Conservation (phyloP, 1,140 invertebrate genomes). For the Pseudomyrmex dendroicus region DNA sequence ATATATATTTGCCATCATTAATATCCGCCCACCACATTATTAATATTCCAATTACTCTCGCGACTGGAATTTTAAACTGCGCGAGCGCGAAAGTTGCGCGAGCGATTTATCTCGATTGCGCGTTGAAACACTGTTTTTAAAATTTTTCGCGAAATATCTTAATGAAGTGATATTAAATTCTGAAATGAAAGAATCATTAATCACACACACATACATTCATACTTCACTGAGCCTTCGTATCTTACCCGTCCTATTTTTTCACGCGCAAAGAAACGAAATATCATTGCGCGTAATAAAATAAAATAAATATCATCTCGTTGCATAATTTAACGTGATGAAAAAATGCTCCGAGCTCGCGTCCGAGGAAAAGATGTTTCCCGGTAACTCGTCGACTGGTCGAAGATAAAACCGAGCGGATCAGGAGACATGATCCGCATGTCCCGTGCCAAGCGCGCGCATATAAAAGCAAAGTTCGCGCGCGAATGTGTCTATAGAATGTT, state of each 20-base stretch:
- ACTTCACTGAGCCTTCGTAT: slow-evolving; percentile 24
- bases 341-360: slow-evolving; percentile 21
- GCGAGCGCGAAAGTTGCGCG: background rate
- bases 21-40: slow-evolving; percentile 4
- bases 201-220: background rate
- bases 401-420: slow-evolving; percentile 38
- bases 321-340: slow-evolving; percentile 27
- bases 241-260: background rate
- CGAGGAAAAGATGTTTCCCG: slow-evolving; percentile 22
- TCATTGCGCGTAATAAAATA: background rate
- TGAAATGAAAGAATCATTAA: slow-evolving; percentile 24
- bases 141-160: slow-evolving; percentile 21
- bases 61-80: slow-evolving; percentile 1
- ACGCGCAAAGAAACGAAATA: slow-evolving; percentile 16
- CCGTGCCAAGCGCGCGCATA: no score
- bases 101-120: background rate
- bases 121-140: slow-evolving; percentile 12
- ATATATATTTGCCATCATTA: background rate
- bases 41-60: slow-evolving; percentile 4
- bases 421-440: no score
- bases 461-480: no score
- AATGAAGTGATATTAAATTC: slow-evolving; percentile 37
- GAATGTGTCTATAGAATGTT: no score
- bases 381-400: slow-evolving; percentile 12
- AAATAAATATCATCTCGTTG: slow-evolving; percentile 7